phyloP scores from a whole-genome alignment of 2,797 vertebrate species.

The Hydrolagus colliei region DNA sequence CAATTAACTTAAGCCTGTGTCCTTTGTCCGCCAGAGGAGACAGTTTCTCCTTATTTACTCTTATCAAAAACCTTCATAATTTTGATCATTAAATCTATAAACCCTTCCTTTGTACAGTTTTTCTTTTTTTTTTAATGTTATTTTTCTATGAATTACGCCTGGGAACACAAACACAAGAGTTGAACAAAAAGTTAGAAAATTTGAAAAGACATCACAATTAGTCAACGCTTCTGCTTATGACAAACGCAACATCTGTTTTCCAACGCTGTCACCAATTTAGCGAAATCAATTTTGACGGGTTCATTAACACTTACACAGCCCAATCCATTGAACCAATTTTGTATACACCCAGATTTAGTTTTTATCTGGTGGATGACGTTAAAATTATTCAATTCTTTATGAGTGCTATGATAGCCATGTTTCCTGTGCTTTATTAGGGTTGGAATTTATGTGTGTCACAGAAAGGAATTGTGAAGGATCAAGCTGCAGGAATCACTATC shows the following conservation, averaged over 20 bases:
- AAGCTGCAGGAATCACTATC: slow-evolving; percentile 54
- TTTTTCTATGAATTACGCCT: background rate
- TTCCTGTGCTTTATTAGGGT: slow-evolving; percentile 50
- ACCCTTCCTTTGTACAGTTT: background rate
- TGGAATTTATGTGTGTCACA: slow-evolving; percentile 69
- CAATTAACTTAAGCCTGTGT: too few relatives aligned
- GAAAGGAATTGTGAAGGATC: slow-evolving; percentile 68
- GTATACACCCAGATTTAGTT: slow-evolving; percentile 46
- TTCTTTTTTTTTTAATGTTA: background rate
- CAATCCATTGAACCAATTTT: background rate
- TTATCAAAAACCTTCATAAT: background rate
- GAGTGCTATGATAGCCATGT: slow-evolving; percentile 62
- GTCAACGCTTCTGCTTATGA: background rate
- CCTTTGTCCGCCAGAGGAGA: too few relatives aligned
- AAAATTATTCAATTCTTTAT: slow-evolving; percentile 49
- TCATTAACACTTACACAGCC: slow-evolving; percentile 12
- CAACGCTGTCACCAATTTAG: background rate
- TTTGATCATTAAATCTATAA: background rate
- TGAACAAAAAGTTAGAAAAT: background rate
- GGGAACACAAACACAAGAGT: background rate
- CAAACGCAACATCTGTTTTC: slow-evolving; percentile 11
- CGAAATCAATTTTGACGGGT: slow-evolving; percentile 4
- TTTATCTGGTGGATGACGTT: slow-evolving; percentile 56
- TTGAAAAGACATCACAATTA: slow-evolving; percentile 10
- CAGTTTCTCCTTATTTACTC: too few relatives aligned